Evolutionary conservation across 1,140 invertebrate species (phyloP), one percentile per base, ranked within the genome.

Genomic region (Neotoxoptera formosana): DNA sequence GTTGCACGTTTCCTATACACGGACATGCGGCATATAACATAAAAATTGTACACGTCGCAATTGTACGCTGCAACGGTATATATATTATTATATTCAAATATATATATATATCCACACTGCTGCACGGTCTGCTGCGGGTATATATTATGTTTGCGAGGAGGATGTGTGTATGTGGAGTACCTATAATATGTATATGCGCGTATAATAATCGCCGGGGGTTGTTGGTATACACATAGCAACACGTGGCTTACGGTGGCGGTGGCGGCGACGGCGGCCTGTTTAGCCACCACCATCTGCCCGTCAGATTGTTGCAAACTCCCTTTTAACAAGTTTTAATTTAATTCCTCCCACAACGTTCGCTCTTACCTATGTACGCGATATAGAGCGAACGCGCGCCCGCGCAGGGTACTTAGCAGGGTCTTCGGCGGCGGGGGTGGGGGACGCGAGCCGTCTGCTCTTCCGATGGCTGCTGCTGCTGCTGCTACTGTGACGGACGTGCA

Each of bases 281-380:
- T 90, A 90, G 91, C 48, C 81, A 83, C 48, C 91, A 93, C 91
- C 91, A 93, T 93, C 91, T 93, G 91, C 91, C 91, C 91, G 91
- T 93, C 91, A 93, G 91, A 93, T 93, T 93, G 91, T 93, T 93
- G 91, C 91, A 48, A 93, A 93, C 91, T 86, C 91, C 91, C 91
- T 93, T 93, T 93, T 93, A 93, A 93, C 91, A 93, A 93, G 91
- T 93, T 93, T 93, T 93, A 93, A 93, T 93, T 93, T 93, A 93
- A 93, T 93, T 93, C 91, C 91, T 84, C 91, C 91, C 91, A 86
- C 91, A 56, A 86, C 81, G 67, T 93, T 86, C 34, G 14, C 60
- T 86, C 84, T 93, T 86, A 86, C 81, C 81, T 83, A 81, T 88
- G 47, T 86, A 21, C 53, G 36, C 21, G 34, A 20, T 11, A 20